Evolutionary conservation across 2,113 vertebrate genomes (phyloP), one percentile per base, ranked within the genome.

Genomic region (Microcebus tavaratra): DNA sequence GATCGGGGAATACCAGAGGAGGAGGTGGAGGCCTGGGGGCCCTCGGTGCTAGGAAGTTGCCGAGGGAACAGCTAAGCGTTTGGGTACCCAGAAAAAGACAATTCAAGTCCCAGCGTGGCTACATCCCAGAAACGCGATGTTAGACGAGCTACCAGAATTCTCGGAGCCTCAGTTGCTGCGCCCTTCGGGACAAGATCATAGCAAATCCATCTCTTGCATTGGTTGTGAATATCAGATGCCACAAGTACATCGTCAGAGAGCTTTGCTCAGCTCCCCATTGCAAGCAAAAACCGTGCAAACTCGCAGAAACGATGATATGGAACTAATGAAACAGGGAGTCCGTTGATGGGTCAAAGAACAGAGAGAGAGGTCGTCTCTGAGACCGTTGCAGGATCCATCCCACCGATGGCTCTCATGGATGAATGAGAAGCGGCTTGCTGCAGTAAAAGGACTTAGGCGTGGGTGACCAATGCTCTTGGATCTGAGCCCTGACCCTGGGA

Each of bases 1-100:
- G 1, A 92, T 36, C 10, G 94, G 84, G 67, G 80, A 81, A 78
- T 55, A 2, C 81, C 72, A 94, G 97, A 96, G 95, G 92, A 97
- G 97, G 17, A 1, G 4, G 5, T 0, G 6, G 18, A 2, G 0
- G 6, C 10, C 1, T 23, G 0, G 0, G 31, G 4, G 36, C 7
- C 20, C 31, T 11, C 4, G 0, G 7, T 12, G 50, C 55, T 27
- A n/a, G 61, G 10, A 36, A n/a, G 9, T 29, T 11, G 18, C 20
- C 15, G 27, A 3, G 34, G 0, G 14, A 18, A n/a, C 1, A 4
- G 36, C 18, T 48, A 11, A 57, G 29, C 29, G 6, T 39, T 42
- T 45, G 29, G n/a, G 29, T 15, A 12, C 25, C 20, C 1, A 8
- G 59, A 67, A 42, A 70, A 75, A 3, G 31, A 15, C 6, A 1